Evolutionary conservation across 2,888 invertebrate genomes (phyloP).

Genomic region (Eudasyphora cyanicolor): DNA sequence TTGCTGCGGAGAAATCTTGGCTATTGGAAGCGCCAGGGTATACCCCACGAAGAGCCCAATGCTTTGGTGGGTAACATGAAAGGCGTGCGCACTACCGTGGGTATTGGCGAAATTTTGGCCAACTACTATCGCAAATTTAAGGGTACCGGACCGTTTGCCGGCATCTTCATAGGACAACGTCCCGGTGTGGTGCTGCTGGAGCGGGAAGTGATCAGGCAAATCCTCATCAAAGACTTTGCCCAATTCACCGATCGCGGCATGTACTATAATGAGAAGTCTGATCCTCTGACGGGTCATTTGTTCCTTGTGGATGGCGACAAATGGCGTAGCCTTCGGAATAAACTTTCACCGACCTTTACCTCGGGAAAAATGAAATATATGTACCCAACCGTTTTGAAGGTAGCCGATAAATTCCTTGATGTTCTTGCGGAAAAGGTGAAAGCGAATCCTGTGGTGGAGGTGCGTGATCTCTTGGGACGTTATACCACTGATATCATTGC

Average conservation of each 20-base stretch:
- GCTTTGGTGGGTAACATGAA: conserved; percentile 64
- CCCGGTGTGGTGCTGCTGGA: conserved; percentile 67
- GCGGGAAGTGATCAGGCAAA: conserved; percentile 69
- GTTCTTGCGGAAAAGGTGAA: not conserved
- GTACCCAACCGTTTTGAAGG: conserved; percentile 70
- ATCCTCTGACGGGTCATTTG: conserved; percentile 77
- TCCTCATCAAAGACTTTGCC: conserved; percentile 72
- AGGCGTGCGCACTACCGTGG: conserved; percentile 42
- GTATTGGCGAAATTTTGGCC: conserved; percentile 51
- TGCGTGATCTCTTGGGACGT: conserved; percentile 46
- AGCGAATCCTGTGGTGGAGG: not conserved
- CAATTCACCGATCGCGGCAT: conserved; percentile 77
- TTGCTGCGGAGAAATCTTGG: conserved; percentile 18
- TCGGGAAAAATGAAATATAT: conserved; percentile 81
- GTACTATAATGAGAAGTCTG: conserved; percentile 74
- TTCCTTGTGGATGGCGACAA: conserved; percentile 76
- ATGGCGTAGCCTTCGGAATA: conserved; percentile 80
- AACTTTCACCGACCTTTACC: conserved; percentile 80
- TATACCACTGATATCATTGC: conserved; percentile 80
- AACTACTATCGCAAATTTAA: conserved; percentile 54
- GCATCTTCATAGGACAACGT: conserved; percentile 67
- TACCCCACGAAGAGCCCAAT: conserved; percentile 63
- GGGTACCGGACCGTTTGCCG: conserved; percentile 69
- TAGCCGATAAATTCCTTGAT: conserved; percentile 10
- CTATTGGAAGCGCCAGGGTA: conserved; percentile 65